Conservation (phyloP, 2,113 vertebrate genomes). For the Phrynosoma platyrhinos region DNA sequence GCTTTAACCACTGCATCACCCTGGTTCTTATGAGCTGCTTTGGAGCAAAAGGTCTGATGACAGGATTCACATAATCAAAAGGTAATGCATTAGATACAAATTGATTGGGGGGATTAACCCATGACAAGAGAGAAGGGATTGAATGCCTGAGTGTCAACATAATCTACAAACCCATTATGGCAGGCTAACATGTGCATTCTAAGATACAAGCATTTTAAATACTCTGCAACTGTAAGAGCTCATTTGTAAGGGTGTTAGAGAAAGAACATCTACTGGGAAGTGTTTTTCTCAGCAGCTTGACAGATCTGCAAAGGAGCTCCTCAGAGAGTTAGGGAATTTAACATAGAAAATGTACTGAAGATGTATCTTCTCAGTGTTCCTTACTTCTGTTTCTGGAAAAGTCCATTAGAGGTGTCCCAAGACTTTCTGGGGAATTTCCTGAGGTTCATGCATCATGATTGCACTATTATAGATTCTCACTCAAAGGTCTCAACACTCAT, state of each 20-base stretch:
- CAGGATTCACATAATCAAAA: neutral
- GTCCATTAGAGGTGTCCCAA: neutral
- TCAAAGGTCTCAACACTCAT: neutral
- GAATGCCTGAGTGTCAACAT: neutral
- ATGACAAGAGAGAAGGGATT: neutral
- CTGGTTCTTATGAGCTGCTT: neutral
- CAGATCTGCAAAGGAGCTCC: neutral
- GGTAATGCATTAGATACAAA: neutral
- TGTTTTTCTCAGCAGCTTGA: neutral
- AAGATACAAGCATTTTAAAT: neutral
- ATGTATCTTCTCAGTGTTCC: too few relatives aligned
- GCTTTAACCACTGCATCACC: too few relatives aligned
- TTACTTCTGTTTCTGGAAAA: neutral
- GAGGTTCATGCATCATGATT: neutral
- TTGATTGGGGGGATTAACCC: neutral
- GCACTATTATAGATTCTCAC: neutral
- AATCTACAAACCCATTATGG: neutral
- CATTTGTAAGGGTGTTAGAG: neutral
- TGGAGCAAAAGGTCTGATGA: neutral
- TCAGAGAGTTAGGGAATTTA: neutral
- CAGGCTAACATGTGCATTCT: neutral
- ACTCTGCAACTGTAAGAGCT: neutral
- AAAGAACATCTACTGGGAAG: neutral
- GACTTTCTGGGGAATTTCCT: neutral
- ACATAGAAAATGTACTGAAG: neutral